Evolutionary conservation across 2,888 invertebrate species (phyloP).

Genomic region (Dendrolimus houi): DNA sequence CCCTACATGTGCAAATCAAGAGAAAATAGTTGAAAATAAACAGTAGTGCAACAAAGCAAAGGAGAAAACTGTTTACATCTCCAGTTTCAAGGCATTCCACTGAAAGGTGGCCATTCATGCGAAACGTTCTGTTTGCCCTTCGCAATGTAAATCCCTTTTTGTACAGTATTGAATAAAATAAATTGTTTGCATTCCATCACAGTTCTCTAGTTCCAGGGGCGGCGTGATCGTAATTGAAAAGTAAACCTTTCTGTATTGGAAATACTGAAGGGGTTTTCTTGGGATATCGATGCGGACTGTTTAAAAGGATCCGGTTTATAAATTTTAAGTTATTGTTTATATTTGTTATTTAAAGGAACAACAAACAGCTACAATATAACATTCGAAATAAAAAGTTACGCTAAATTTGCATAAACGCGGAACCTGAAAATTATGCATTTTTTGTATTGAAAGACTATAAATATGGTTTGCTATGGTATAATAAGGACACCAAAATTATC

Average conservation of each 20-base stretch:
- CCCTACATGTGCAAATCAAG: too few relatives aligned
- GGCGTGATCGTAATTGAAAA: conserved; percentile 37
- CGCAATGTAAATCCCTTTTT: conserved; percentile 32
- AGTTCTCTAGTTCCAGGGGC: conserved; percentile 10
- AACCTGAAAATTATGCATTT: too few relatives aligned
- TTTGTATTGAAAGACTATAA: too few relatives aligned
- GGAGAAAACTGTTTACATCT: conserved; percentile 17
- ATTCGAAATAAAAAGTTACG: too few relatives aligned
- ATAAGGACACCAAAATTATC: too few relatives aligned
- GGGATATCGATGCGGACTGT: too few relatives aligned
- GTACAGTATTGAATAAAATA: conserved; percentile 39
- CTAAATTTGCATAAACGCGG: too few relatives aligned
- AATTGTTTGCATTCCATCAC: conserved; percentile 42
- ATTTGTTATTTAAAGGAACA: too few relatives aligned
- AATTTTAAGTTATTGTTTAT: too few relatives aligned
- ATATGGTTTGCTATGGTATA: too few relatives aligned
- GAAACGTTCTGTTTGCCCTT: conserved; percentile 23
- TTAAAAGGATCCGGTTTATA: too few relatives aligned
- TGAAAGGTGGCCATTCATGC: conserved; percentile 29
- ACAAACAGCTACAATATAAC: too few relatives aligned
- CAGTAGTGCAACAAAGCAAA: conserved; percentile 13
- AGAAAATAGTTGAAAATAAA: conserved; percentile 10
- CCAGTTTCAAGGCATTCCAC: conserved; percentile 19
- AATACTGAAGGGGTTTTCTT: not conserved
- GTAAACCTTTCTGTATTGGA: conserved; percentile 21